These are phyloP conservation scores for Ichneumon xanthorius DNA, from an alignment of 2,888 invertebrate genomes.

Conservation along the genomic window DNA sequence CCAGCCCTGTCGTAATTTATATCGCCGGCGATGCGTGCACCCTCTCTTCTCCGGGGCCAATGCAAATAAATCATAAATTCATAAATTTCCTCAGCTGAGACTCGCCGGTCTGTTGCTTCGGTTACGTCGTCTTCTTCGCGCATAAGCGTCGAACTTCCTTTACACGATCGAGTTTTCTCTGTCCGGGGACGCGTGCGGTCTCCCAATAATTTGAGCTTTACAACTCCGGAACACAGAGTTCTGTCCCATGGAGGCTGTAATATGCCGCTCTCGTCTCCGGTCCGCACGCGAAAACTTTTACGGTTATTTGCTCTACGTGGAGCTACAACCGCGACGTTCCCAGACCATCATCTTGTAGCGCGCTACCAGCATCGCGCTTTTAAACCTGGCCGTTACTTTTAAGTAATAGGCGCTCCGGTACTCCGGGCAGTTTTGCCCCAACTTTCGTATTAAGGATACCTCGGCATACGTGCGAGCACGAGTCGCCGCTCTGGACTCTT, in stretches of 20 bases:
- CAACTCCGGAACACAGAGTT: neutral
- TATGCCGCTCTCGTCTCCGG: neutral
- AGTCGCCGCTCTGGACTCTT: neutral
- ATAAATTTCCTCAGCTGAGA: slow-evolving; percentile 69
- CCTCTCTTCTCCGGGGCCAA: slow-evolving; percentile 61
- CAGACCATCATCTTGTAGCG: slow-evolving; percentile 41
- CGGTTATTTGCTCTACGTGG: slow-evolving; percentile 62
- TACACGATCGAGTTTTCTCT: neutral
- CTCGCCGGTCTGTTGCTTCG: slow-evolving; percentile 4
- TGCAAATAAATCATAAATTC: slow-evolving; percentile 81
- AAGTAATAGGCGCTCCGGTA: slow-evolving; percentile 45
- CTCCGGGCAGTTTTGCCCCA: neutral
- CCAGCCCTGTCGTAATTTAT: slow-evolving; percentile 80
- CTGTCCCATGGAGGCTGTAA: neutral
- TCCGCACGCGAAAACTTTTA: slow-evolving; percentile 54
- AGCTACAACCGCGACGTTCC: slow-evolving; percentile 53
- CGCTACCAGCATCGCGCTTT: slow-evolving; percentile 11
- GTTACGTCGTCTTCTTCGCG: neutral
- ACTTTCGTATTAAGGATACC: neutral
- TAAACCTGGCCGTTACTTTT: slow-evolving; percentile 30
- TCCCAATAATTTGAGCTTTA: neutral
- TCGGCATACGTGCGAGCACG: neutral
- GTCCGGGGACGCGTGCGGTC: neutral
- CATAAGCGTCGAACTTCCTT: neutral
- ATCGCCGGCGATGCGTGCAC: slow-evolving; percentile 70